Conservation (phyloP, 2,113 vertebrate genomes). For the Gobiocypris rarus region DNA sequence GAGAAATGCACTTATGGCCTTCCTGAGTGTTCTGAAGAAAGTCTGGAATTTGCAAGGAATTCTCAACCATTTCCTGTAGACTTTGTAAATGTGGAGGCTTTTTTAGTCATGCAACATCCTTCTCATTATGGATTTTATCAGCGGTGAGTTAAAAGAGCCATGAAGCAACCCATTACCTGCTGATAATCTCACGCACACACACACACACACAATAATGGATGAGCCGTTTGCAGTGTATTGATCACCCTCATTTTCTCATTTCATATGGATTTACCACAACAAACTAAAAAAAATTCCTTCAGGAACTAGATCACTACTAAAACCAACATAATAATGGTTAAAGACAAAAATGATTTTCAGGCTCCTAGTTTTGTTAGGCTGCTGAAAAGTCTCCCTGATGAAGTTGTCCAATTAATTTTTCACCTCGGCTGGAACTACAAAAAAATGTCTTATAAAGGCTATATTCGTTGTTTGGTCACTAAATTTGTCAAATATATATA, state of each 20-base stretch:
- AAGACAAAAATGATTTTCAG: not conserved
- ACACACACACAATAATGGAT: constrained; percentile 42
- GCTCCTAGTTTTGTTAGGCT: not conserved
- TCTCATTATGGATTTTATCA: constrained; percentile 15
- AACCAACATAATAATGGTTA: not conserved
- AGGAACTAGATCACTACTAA: not conserved
- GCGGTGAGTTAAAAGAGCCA: constrained; percentile 38
- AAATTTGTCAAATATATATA: too few species aligned
- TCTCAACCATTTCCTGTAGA: not conserved
- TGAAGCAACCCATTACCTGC: constrained; percentile 37
- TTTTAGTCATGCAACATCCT: not conserved
- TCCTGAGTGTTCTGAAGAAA: not conserved
- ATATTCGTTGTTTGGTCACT: too few species aligned
- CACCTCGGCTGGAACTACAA: not conserved
- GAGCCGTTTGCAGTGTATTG: constrained; percentile 45
- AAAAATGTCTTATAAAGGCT: not conserved
- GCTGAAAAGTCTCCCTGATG: not conserved
- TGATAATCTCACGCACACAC: constrained; percentile 30
- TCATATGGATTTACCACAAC: constrained; percentile 37
- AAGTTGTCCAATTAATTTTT: not conserved
- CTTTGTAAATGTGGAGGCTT: not conserved
- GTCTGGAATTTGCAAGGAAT: not conserved
- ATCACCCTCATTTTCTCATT: constrained; percentile 33
- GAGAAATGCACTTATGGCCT: not conserved
- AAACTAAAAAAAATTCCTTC: not conserved